A percentile compares a stretch with the other conserved stretches of the same genome.
Conservation (phyloP, 2,888 invertebrate species). For the Pristionchus entomophagus region DNA sequence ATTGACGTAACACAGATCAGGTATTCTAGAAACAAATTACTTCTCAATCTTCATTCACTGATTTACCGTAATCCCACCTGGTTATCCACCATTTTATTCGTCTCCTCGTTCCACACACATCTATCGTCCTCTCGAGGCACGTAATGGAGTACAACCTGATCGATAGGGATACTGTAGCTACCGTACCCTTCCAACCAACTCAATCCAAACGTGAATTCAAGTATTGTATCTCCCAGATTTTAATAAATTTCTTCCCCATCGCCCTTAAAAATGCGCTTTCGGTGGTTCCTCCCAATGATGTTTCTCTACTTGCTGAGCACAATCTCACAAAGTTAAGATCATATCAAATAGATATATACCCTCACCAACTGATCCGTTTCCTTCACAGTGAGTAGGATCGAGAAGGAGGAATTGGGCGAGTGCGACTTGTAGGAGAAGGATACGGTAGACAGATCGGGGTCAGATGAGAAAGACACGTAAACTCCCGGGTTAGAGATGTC, state of each 20-base stretch:
- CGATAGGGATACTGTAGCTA: background rate
- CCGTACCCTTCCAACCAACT: background rate
- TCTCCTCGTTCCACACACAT: conserved; percentile 61
- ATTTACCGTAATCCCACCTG: conserved; percentile 11
- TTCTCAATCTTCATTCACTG: too few species aligned
- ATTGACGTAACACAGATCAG: too few species aligned
- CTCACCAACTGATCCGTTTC: conserved; percentile 25
- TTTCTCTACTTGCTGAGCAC: background rate
- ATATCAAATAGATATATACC: too few species aligned
- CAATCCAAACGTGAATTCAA: too few species aligned
- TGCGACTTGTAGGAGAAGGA: conserved; percentile 60
- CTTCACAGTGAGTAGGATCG: conserved; percentile 52
- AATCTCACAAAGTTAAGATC: background rate
- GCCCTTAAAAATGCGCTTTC: too few species aligned
- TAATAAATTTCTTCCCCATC: too few species aligned
- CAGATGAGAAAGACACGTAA: conserved; percentile 59
- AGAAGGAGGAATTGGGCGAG: conserved; percentile 62
- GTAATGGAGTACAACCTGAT: conserved; percentile 62
- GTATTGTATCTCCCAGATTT: too few species aligned
- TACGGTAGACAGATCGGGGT: conserved; percentile 57
- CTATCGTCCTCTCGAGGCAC: conserved; percentile 53
- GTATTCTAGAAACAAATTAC: too few species aligned
- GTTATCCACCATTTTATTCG: conserved; percentile 32
- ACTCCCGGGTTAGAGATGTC: conserved; percentile 59
- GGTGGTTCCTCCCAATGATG: too few species aligned